These are phyloP conservation scores for Ctenoplectra terminalis DNA, from an alignment of 1,140 invertebrate species.

Conservation along the genomic window DNA sequence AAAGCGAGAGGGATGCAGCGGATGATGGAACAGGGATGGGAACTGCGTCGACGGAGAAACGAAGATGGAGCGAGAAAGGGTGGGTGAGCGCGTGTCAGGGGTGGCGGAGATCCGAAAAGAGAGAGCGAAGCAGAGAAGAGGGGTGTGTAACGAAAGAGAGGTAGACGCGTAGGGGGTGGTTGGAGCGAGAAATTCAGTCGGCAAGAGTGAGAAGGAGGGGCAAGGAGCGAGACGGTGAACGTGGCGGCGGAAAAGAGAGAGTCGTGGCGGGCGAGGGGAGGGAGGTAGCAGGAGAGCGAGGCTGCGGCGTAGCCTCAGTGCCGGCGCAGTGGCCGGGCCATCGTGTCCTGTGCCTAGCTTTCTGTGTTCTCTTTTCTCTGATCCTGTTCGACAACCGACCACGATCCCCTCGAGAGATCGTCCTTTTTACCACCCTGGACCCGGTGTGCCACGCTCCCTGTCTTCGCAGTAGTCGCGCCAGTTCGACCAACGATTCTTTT, in stretches of 20 bases:
- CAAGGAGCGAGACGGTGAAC: neutral
- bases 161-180: constrained; percentile 21
- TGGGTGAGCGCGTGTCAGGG: neutral
- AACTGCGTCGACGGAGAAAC: constrained; percentile 5
- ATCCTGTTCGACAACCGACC: constrained; percentile 58
- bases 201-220: neutral
- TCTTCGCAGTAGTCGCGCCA: neutral
- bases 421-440: constrained; percentile 13
- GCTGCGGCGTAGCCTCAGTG: constrained; percentile 83
- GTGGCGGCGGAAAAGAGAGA: constrained; percentile 2
- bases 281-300: constrained; percentile 79
- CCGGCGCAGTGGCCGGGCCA: constrained; percentile 83
- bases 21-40: neutral
- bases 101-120: constrained; percentile 19
- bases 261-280: constrained; percentile 56
- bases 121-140: neutral
- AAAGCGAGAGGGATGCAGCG: constrained; percentile 14
- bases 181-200: constrained; percentile 1
- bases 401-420: constrained; percentile 49
- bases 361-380: constrained; percentile 59
- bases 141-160: constrained; percentile 9
- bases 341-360: constrained; percentile 78
- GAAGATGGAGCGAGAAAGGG: neutral
- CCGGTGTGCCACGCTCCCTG: neutral
- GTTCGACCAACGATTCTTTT: neutral